A percentile compares a stretch with the other conserved stretches of the same genome.
Conservation (phyloP, 64 coral and sea anemone species). For the Catalaphyllia jardinei region DNA sequence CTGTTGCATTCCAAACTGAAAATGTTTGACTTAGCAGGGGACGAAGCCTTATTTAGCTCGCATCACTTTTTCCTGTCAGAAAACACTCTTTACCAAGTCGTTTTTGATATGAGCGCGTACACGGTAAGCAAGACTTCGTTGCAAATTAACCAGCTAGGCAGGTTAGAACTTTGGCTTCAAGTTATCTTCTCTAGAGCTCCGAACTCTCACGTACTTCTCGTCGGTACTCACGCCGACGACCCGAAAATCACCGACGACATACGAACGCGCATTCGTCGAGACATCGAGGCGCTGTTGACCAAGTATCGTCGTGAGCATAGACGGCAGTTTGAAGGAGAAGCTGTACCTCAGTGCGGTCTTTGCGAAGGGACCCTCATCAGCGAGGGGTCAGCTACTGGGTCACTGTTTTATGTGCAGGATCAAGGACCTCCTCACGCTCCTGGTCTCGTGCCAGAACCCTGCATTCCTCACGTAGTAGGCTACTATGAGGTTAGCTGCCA, state of each 20-base stretch:
- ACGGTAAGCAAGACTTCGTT: conserved; percentile 68
- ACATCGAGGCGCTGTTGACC: conserved; percentile 71
- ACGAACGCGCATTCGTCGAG: conserved; percentile 64
- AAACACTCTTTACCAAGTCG: conserved; percentile 91
- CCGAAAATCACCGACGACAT: conserved; percentile 75
- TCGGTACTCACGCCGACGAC: conserved; percentile 85
- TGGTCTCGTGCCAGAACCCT: conserved; percentile 58
- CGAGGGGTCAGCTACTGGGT: conserved; percentile 52
- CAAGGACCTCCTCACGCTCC: neutral
- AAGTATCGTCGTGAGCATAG: conserved; percentile 79
- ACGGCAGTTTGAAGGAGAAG: conserved; percentile 73
- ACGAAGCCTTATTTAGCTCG: conserved; percentile 55
- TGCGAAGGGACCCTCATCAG: conserved; percentile 77
- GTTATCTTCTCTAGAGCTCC: conserved; percentile 81
- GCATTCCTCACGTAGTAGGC: conserved; percentile 80
- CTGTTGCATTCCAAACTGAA: conserved; percentile 64
- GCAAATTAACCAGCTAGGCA: conserved; percentile 63
- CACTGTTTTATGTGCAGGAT: conserved; percentile 67
- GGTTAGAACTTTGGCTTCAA: conserved; percentile 85
- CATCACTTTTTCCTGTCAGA: conserved; percentile 84
- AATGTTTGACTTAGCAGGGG: conserved; percentile 85
- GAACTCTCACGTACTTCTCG: conserved; percentile 79
- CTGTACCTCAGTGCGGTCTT: conserved; percentile 65
- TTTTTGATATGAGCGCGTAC: conserved; percentile 86
- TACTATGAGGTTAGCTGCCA: conserved; percentile 91